These are phyloP conservation scores for Eumaeus atala DNA, from an alignment of 1,140 invertebrate species.

Conservation along the genomic window DNA sequence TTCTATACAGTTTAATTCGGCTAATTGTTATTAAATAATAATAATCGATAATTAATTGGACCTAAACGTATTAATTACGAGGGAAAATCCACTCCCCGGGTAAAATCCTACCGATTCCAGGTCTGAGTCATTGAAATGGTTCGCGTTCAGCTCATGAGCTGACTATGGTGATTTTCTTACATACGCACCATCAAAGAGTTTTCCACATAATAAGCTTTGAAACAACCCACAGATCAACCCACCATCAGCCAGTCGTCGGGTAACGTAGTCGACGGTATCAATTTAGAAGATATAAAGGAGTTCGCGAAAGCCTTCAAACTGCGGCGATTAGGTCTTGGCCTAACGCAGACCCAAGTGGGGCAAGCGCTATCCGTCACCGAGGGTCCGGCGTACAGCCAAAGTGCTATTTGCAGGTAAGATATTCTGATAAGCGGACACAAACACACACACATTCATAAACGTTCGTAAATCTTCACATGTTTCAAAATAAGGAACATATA, in stretches of 20 bases:
- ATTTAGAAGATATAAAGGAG: conserved; percentile 98
- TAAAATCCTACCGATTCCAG: no score
- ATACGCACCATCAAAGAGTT: no score
- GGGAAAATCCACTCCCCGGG: no score
- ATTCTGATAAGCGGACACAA: conserved; percentile 7
- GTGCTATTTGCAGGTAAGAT: conserved; percentile 95
- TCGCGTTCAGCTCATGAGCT: background rate
- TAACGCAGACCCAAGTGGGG: conserved; percentile 97
- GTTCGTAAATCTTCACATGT: background rate
- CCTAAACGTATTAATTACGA: no score
- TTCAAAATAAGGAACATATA: no score
- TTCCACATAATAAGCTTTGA: background rate
- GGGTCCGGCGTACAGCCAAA: conserved; percentile 98
- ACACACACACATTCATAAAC: conserved; percentile 5
- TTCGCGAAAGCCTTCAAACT: conserved; percentile 98
- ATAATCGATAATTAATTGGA: no score
- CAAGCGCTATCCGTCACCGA: conserved; percentile 96
- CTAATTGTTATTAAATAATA: no score
- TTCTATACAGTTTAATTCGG: no score
- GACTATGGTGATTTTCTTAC: no score
- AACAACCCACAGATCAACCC: conserved; percentile 82
- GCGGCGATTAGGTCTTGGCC: conserved; percentile 90
- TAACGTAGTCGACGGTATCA: conserved; percentile 96
- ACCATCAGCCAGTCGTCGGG: conserved; percentile 94
- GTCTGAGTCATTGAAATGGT: background rate